Evolutionary conservation across 2,797 vertebrate species (phyloP), one percentile per base, ranked within the genome.

Genomic region (Diplodus puntazzo): DNA sequence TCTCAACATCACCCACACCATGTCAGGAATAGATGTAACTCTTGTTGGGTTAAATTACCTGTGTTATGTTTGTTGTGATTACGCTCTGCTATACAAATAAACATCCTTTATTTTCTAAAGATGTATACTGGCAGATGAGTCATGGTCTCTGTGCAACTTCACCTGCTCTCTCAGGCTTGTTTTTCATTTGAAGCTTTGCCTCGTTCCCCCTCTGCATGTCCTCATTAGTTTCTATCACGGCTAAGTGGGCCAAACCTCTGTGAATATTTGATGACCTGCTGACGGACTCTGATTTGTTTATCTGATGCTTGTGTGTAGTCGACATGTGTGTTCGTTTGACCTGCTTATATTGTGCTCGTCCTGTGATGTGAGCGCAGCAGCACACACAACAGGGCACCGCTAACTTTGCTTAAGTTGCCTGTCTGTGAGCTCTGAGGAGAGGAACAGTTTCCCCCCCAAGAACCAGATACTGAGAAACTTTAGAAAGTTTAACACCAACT

Each of bases 181-280:
- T 73, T 42, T 61, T 66, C 59, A 27, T 73, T 11, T 62, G 20
- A 53, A 54, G 46, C n/a, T 69, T 27, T 9, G 48, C 16, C 48
- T 69, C 18, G 45, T 65, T 46, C 12, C 1, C 20, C 58, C 50
- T 21, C 25, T 20, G 34, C 11, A 7, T 43, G 58, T 84, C 59
- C 14, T 55, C 7, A 1, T 61, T 50, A 68, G 64, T 54, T 78
- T 76, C 58, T 64, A 62, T 85, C 46, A 9, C 1, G 12, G 43
- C 50, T 64, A 87, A 82, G 52, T 81, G 83, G 83, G 83, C n/a
- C 85, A 86, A 81, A 67, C 67, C 65, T 55, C 45, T 14, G 39
- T 87, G 74, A 87, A 87, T 86, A 80, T 82, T 80, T 86, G 70
- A 89, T 83, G 77, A 84, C 20, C 63, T 1, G n/a, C 83, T 60